phyloP scores from a whole-genome alignment of 1,140 invertebrate species.

The Anadara kagoshimensis region DNA sequence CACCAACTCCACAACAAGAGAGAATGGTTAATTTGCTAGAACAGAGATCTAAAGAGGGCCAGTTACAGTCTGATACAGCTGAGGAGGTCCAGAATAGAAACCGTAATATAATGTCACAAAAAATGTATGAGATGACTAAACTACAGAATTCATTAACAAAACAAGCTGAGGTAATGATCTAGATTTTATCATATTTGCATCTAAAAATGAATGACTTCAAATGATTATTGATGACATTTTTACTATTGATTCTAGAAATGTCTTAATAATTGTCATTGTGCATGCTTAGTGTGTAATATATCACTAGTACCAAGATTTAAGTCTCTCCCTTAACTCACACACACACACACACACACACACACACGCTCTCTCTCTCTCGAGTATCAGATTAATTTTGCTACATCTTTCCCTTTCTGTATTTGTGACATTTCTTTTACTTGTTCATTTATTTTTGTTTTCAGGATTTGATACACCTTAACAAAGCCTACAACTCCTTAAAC shows the following conservation, averaged over 20 bases:
- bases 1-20: conserved; percentile 39
- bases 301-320: no score
- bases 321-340: no score
- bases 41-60: conserved; percentile 49
- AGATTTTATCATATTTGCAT: background rate
- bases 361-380: no score
- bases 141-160: conserved; percentile 61
- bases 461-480: conserved; percentile 34
- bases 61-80: conserved; percentile 50
- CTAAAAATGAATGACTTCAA: background rate
- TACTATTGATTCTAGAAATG: background rate
- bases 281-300: background rate
- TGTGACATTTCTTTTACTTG: background rate
- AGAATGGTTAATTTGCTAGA: conserved; percentile 39
- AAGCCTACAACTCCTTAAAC: conserved; percentile 24
- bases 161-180: conserved; percentile 61
- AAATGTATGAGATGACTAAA: conserved; percentile 63
- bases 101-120: conserved; percentile 52
- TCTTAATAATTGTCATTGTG: background rate
- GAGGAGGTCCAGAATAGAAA: conserved; percentile 50
- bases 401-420: background rate
- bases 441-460: conserved; percentile 4
- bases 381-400: background rate
- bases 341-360: no score
- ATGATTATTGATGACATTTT: background rate